phyloP scores from a whole-genome alignment of 2,113 vertebrate species.

The Alligator sinensis region DNA sequence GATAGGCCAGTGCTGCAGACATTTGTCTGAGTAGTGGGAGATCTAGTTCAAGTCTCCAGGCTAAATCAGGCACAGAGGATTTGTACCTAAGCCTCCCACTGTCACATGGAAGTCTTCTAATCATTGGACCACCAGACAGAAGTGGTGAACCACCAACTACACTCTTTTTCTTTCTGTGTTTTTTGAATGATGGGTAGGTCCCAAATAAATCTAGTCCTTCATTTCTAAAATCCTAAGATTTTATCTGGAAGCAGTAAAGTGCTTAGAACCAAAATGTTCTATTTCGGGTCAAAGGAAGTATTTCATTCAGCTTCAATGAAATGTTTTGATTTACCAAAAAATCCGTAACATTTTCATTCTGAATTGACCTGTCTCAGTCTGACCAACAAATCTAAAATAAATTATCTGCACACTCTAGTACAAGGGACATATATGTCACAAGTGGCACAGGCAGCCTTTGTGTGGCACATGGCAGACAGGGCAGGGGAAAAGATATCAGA shows the following conservation, averaged over 20 bases:
- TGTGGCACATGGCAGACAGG: too few species aligned
- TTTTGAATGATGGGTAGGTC: background rate
- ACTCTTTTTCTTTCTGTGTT: background rate
- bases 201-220: background rate
- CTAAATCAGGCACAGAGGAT: background rate
- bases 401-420: too few species aligned
- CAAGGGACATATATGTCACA: too few species aligned
- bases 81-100: background rate
- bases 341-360: too few species aligned
- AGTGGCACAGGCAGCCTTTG: too few species aligned
- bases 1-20: background rate
- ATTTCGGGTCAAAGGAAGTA: background rate
- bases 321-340: too few species aligned
- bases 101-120: background rate
- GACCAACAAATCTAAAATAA: too few species aligned
- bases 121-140: too few species aligned
- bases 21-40: background rate
- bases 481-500: too few species aligned
- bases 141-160: too few species aligned
- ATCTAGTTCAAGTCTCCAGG: background rate
- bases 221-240: background rate
- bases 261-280: background rate
- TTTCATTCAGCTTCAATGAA: background rate
- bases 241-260: background rate
- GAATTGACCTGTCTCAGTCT: too few species aligned